phyloP scores from a whole-genome alignment of 1,140 invertebrate genomes.

The Zophobas atratus region DNA sequence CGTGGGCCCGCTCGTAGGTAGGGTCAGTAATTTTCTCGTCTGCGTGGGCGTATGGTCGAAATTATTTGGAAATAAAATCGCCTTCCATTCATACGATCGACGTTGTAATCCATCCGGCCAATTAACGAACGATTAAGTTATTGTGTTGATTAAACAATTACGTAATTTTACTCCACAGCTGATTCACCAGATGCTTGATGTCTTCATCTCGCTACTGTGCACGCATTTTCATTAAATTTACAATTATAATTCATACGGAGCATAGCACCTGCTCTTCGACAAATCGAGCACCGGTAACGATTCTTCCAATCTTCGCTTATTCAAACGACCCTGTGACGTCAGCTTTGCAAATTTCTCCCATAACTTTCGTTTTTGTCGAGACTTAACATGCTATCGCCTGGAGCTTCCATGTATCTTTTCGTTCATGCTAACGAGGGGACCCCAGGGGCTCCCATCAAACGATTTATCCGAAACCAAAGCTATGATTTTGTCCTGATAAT shows the following conservation, averaged over 20 bases:
- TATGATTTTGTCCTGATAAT: slow-evolving; percentile 9
- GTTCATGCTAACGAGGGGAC: not conserved
- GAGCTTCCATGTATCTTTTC: not conserved
- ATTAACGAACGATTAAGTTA: slow-evolving; percentile 20
- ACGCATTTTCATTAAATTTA: slow-evolving; percentile 13
- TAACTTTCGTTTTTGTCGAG: too few species aligned
- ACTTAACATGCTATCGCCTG: not conserved
- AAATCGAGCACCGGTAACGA: not conserved
- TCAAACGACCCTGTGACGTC: too few species aligned
- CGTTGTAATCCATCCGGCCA: not conserved
- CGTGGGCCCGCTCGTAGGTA: slow-evolving; percentile 50
- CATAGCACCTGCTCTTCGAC: not conserved
- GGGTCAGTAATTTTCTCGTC: slow-evolving; percentile 53
- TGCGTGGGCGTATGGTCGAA: not conserved
- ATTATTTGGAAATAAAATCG: slow-evolving; percentile 38
- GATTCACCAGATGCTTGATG: slow-evolving; percentile 14
- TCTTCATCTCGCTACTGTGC: slow-evolving; percentile 20
- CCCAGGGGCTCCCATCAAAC: not conserved
- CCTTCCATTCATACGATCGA: slow-evolving; percentile 1
- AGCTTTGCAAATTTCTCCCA: not conserved
- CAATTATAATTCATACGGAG: slow-evolving; percentile 1
- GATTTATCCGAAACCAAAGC: not conserved
- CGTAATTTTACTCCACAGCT: not conserved
- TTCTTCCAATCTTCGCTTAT: not conserved
- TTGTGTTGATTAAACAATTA: slow-evolving; percentile 16